phyloP scores from a whole-genome alignment of 2,113 vertebrate genomes.

The Hiodon tergisus region DNA sequence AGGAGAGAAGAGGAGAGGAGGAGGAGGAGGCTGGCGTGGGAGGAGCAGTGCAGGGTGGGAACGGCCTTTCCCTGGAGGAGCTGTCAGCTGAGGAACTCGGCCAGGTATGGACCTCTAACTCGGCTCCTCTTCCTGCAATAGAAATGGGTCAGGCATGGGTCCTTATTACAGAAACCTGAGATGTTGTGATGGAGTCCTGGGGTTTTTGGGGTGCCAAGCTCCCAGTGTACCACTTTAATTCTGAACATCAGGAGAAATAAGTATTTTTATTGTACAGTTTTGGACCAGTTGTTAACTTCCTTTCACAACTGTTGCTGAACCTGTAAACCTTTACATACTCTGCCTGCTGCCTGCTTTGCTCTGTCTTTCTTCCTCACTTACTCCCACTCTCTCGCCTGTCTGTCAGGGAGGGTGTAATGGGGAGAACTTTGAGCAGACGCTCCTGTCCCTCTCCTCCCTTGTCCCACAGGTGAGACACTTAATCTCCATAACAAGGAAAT shows the following conservation, averaged over 20 bases:
- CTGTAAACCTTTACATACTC: neutral
- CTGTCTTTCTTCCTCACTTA: slow-evolving; percentile 37
- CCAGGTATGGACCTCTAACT: neutral
- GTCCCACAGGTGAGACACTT: slow-evolving; percentile 31
- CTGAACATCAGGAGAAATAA: too few relatives aligned
- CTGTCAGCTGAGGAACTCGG: slow-evolving; percentile 57
- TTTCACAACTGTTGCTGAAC: neutral
- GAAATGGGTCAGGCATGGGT: too few relatives aligned
- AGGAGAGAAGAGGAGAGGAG: slow-evolving; percentile 27
- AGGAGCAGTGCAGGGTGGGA: slow-evolving; percentile 12
- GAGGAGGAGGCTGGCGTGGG: slow-evolving; percentile 39
- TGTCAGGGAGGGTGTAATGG: slow-evolving; percentile 61
- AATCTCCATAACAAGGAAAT: neutral
- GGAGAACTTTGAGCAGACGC: slow-evolving; percentile 67
- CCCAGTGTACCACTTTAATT: too few relatives aligned
- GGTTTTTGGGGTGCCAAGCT: too few relatives aligned
- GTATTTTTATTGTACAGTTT: too few relatives aligned
- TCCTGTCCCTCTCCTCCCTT: slow-evolving; percentile 70
- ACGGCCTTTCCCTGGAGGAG: slow-evolving; percentile 50
- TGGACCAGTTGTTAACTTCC: neutral
- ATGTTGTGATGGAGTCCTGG: too few relatives aligned
- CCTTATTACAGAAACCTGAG: too few relatives aligned
- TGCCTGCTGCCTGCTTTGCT: slow-evolving; percentile 6
- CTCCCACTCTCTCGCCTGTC: slow-evolving; percentile 4
- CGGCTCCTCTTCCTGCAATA: neutral